Conservation (phyloP, 2,113 vertebrate species). For the Lonchura striata region DNA sequence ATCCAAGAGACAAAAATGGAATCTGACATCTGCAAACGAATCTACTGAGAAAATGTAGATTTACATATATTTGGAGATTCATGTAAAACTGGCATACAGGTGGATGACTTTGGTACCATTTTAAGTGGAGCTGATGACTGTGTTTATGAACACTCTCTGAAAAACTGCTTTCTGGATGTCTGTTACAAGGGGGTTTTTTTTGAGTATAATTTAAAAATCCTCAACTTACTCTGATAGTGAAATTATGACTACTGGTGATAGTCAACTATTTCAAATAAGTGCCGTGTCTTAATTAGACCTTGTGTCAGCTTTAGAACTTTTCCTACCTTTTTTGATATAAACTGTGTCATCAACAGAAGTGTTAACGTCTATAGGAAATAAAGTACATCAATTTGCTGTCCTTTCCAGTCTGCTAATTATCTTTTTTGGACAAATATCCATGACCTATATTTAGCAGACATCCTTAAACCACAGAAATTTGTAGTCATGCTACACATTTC, state of each 20-base stretch:
- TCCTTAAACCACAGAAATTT: neutral
- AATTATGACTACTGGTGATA: neutral
- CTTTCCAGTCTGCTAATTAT: constrained; percentile 5
- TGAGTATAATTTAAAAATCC: neutral
- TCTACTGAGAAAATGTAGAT: neutral
- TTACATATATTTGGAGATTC: neutral
- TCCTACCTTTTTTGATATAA: neutral
- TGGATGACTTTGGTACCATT: neutral
- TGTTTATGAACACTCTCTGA: neutral
- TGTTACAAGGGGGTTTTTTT: neutral
- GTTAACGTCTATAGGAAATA: neutral
- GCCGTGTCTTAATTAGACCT: neutral
- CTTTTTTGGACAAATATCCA: neutral
- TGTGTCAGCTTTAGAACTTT: neutral
- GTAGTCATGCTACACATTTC: neutral
- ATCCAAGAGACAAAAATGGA: neutral
- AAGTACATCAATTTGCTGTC: neutral
- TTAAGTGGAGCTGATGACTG: neutral
- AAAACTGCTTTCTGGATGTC: neutral
- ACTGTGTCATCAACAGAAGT: neutral
- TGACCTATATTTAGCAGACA: neutral
- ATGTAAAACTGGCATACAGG: neutral
- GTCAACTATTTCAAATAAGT: neutral
- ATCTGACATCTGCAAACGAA: neutral
- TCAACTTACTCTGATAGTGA: neutral